These are phyloP conservation scores for Forficula auricularia DNA, from an alignment of 1,140 invertebrate genomes.

Conservation along the genomic window DNA sequence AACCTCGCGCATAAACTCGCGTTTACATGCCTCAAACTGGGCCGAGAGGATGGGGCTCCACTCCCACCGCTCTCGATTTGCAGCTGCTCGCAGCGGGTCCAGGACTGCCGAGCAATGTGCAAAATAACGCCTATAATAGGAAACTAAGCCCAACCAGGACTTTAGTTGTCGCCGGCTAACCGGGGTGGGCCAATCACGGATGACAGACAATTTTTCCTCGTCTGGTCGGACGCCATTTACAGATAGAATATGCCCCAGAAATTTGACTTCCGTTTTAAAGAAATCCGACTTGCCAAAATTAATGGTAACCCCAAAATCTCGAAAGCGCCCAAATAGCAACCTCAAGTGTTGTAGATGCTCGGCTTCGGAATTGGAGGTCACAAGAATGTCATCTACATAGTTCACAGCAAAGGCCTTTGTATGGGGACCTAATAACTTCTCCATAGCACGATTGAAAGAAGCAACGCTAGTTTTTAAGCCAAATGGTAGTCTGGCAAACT, in stretches of 20 bases:
- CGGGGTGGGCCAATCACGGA: slow-evolving; percentile 18
- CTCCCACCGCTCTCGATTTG: slow-evolving; percentile 14
- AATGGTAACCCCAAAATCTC: slow-evolving; percentile 14
- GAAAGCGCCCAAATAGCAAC: slow-evolving; percentile 10
- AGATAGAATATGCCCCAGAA: slow-evolving; percentile 23
- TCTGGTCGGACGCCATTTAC: slow-evolving; percentile 15
- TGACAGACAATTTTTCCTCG: slow-evolving; percentile 17
- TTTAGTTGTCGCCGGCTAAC: slow-evolving; percentile 20
- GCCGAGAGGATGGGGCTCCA: too few species aligned
- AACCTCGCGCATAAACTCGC: slow-evolving; percentile 10
- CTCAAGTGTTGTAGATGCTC: slow-evolving; percentile 15
- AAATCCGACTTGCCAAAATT: slow-evolving; percentile 16
- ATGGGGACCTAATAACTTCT: neutral
- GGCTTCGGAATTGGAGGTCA: slow-evolving; percentile 12
- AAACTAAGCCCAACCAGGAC: slow-evolving; percentile 25
- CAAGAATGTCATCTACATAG: slow-evolving; percentile 12
- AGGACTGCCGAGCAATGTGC: slow-evolving; percentile 13
- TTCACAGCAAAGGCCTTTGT: neutral
- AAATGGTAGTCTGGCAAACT: slow-evolving; percentile 19
- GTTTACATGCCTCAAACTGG: slow-evolving; percentile 10
- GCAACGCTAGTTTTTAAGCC: slow-evolving; percentile 15
- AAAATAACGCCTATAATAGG: slow-evolving; percentile 26
- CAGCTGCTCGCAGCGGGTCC: slow-evolving; percentile 15
- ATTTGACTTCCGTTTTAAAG: slow-evolving; percentile 21
- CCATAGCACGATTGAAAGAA: slow-evolving; percentile 7